Conservation (phyloP, 2,797 vertebrate genomes). For the Ptychadena robeensis region DNA sequence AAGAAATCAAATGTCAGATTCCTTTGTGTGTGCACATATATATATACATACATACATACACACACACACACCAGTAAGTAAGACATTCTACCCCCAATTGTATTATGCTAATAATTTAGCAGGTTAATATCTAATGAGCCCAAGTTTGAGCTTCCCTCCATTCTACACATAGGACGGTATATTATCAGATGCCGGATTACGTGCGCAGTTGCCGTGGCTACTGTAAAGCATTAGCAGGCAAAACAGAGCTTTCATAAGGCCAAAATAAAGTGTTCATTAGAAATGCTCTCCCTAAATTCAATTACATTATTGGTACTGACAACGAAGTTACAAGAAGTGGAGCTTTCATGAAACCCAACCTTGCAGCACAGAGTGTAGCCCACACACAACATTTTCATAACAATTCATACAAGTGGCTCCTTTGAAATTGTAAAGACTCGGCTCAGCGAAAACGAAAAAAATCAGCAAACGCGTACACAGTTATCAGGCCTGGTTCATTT, state of each 20-base stretch:
- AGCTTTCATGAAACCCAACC: background rate
- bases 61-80: no score
- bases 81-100: no score
- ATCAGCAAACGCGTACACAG: background rate
- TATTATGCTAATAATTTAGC: background rate
- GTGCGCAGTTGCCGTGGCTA: slow-evolving; percentile 11
- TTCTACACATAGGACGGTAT: background rate
- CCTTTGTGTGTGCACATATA: no score
- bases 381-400: background rate
- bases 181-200: background rate
- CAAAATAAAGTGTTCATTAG: background rate
- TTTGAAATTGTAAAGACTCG: background rate
- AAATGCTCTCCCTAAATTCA: background rate
- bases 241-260: background rate
- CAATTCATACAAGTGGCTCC: background rate
- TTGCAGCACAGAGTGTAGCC: background rate
- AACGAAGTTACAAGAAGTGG: background rate
- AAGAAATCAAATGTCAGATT: no score
- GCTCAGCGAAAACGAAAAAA: background rate
- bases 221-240: background rate
- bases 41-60: no score
- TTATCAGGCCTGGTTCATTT: background rate
- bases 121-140: background rate
- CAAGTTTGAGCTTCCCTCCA: background rate
- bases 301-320: background rate